Conservation (phyloP, 2,888 invertebrate genomes). For the Gnatocerus cornutus region DNA sequence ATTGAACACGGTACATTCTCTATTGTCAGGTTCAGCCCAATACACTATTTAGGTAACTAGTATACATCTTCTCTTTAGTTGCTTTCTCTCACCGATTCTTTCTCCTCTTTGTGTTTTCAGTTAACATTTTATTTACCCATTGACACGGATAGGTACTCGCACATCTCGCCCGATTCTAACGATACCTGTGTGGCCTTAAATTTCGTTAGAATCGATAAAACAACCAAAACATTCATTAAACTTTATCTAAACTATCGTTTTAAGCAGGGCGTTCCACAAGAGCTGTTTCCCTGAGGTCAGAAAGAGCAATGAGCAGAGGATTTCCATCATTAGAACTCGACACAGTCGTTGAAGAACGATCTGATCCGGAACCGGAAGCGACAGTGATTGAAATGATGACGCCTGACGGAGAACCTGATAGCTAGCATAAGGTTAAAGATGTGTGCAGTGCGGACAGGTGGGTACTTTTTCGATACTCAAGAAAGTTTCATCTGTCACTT, state of each 20-base stretch:
- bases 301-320: slow-evolving; percentile 81
- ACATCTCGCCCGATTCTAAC: slow-evolving; percentile 1
- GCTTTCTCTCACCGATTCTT: slow-evolving; percentile 42
- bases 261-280: slow-evolving; percentile 73
- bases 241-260: slow-evolving; percentile 16
- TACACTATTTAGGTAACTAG: slow-evolving; percentile 81
- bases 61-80: slow-evolving; percentile 51
- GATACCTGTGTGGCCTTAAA: neutral
- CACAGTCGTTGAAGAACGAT: slow-evolving; percentile 88
- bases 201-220: slow-evolving; percentile 21
- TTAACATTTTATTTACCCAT: slow-evolving; percentile 2
- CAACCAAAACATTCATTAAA: slow-evolving; percentile 16
- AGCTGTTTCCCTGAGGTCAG: slow-evolving; percentile 77
- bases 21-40: slow-evolving; percentile 84
- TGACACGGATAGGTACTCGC: slow-evolving; percentile 5
- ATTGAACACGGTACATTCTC: slow-evolving; percentile 88
- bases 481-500: neutral
- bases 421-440: slow-evolving; percentile 67
- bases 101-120: slow-evolving; percentile 13
- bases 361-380: slow-evolving; percentile 80
- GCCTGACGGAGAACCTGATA: slow-evolving; percentile 66
- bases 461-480: neutral
- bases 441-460: slow-evolving; percentile 66
- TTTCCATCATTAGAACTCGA: slow-evolving; percentile 86
- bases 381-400: slow-evolving; percentile 69